Evolutionary conservation across 2,888 invertebrate genomes (phyloP).

Genomic region (Nemapogon koenigi): DNA sequence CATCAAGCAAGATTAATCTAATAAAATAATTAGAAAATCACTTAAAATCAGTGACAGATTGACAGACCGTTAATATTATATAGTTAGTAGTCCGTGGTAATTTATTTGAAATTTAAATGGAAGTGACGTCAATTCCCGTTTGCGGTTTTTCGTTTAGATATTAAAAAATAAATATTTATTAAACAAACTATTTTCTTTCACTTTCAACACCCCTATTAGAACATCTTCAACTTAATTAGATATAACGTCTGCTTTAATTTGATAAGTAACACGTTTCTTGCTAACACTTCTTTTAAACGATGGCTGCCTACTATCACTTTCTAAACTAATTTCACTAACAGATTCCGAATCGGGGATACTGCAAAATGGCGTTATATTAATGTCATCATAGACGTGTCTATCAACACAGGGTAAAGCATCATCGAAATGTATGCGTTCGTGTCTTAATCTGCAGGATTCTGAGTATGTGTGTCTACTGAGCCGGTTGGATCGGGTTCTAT

Average conservation of each 20-base stretch:
- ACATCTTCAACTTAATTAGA: conserved; percentile 14
- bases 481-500: conserved; percentile 25
- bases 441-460: conserved; percentile 11
- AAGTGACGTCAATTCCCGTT: too few relatives aligned
- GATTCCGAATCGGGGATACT: conserved; percentile 38
- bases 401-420: conserved; percentile 37
- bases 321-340: conserved; percentile 46
- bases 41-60: too few relatives aligned
- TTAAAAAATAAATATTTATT: too few relatives aligned
- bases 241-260: conserved; percentile 44
- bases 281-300: conserved; percentile 34
- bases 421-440: conserved; percentile 32
- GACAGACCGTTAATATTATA: too few relatives aligned
- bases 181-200: background rate
- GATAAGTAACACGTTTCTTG: conserved; percentile 48
- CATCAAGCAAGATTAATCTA: too few relatives aligned
- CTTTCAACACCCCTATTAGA: background rate
- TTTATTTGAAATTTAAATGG: too few relatives aligned
- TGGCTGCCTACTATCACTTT: conserved; percentile 46
- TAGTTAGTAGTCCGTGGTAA: too few relatives aligned
- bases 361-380: conserved; percentile 29
- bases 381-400: too few relatives aligned
- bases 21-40: too few relatives aligned
- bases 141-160: too few relatives aligned
- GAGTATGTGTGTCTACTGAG: conserved; percentile 2